phyloP scores from a whole-genome alignment of 2,113 vertebrate species.

The Chaetura pelagica region DNA sequence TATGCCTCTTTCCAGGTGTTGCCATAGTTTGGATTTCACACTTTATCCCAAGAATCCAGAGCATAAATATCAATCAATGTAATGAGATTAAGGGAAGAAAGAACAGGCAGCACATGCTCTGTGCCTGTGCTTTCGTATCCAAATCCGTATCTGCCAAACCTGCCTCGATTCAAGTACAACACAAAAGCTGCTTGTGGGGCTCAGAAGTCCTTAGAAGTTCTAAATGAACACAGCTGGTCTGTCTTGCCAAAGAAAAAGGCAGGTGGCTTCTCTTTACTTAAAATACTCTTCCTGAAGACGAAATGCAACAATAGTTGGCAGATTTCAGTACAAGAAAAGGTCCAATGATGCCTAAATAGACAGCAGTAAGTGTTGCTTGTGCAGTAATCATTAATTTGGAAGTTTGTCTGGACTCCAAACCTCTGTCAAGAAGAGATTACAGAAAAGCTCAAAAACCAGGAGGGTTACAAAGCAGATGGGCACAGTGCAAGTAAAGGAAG shows the following conservation, averaged over 20 bases:
- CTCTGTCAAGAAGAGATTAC: background rate
- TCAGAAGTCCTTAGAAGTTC: background rate
- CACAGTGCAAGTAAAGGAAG: background rate
- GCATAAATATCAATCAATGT: conserved; percentile 6
- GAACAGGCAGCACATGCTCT: background rate
- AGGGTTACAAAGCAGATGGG: background rate
- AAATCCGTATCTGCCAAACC: background rate
- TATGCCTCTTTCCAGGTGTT: conserved; percentile 23
- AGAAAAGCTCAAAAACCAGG: background rate
- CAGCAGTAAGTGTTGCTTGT: background rate
- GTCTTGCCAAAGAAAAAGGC: background rate
- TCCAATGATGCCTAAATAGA: background rate
- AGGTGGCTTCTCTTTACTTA: background rate
- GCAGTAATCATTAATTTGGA: background rate
- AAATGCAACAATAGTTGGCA: background rate
- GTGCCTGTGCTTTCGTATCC: background rate
- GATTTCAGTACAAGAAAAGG: background rate
- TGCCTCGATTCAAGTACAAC: background rate
- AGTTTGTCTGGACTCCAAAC: background rate
- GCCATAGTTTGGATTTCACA: conserved; percentile 2
- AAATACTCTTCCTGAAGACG: background rate
- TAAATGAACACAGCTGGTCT: background rate
- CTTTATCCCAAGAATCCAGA: background rate
- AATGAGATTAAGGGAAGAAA: conserved; percentile 15
- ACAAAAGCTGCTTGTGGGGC: background rate